Conservation (phyloP, 1,140 invertebrate species). For the Eueides isabella region DNA sequence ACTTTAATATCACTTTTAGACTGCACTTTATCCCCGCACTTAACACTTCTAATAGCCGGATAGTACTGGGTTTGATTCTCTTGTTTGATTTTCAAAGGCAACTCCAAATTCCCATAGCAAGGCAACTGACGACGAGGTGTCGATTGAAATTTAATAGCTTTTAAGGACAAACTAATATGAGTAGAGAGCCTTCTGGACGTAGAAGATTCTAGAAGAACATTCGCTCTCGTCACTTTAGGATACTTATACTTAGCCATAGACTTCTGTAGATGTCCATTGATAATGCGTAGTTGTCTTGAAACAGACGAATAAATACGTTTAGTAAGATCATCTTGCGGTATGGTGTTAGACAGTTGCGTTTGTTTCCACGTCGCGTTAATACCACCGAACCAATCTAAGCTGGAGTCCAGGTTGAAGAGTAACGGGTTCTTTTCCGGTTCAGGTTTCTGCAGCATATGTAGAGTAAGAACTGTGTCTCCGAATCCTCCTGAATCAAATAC, state of each 20-base stretch:
- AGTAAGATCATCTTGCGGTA: conserved; percentile 62
- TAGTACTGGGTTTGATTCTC: conserved; percentile 62
- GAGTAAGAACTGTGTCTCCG: conserved; percentile 57
- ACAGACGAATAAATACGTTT: conserved; percentile 74
- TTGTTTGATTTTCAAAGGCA: conserved; percentile 75
- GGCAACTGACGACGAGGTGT: conserved; percentile 73
- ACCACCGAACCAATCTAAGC: conserved; percentile 59
- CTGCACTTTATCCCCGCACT: conserved; percentile 53
- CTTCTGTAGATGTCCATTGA: conserved; percentile 72
- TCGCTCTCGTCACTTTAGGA: conserved; percentile 72
- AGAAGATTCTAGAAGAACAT: conserved; percentile 67
- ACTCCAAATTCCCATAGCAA: conserved; percentile 78
- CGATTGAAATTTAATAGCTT: conserved; percentile 72
- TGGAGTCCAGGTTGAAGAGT: conserved; percentile 47
- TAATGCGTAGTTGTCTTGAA: conserved; percentile 70
- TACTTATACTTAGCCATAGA: conserved; percentile 76
- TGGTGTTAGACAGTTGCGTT: conserved; percentile 55
- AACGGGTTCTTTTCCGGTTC: conserved; percentile 54
- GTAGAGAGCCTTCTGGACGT: conserved; percentile 57
- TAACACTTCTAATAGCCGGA: conserved; percentile 57
- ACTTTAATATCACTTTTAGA: conserved; percentile 54
- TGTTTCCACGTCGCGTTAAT: conserved; percentile 67
- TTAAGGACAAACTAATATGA: conserved; percentile 62
- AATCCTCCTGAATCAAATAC: conserved; percentile 81
- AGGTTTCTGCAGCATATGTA: conserved; percentile 57